phyloP scores from a whole-genome alignment of 2,797 vertebrate species.

The Pseudochromis fuscus region DNA sequence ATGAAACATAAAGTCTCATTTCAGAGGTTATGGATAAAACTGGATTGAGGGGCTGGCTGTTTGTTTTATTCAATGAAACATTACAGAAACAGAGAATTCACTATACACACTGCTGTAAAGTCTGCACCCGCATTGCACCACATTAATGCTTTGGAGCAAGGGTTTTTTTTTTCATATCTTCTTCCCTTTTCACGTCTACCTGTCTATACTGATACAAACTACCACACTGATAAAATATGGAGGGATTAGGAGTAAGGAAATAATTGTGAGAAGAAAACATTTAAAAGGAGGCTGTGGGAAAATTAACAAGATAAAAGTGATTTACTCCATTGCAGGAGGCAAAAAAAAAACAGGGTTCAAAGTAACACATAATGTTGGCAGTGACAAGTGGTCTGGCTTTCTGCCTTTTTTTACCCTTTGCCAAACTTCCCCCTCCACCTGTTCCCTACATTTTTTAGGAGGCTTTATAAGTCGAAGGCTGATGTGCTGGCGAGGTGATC shows the following conservation, averaged over 20 bases:
- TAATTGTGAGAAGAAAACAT: slow-evolving; percentile 19
- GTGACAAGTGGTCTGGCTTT: slow-evolving; percentile 68
- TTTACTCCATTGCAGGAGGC: slow-evolving; percentile 49
- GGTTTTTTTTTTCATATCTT: slow-evolving; percentile 3
- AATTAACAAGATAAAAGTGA: slow-evolving; percentile 57
- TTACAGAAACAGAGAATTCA: slow-evolving; percentile 81
- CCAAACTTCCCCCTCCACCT: slow-evolving; percentile 78
- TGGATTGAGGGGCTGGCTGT: slow-evolving; percentile 82
- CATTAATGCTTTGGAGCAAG: slow-evolving; percentile 61
- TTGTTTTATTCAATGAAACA: slow-evolving; percentile 86
- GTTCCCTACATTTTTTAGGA: slow-evolving; percentile 73
- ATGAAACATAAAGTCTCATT: slow-evolving; percentile 90
- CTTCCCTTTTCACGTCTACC: slow-evolving; percentile 38
- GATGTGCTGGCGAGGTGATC: slow-evolving; percentile 73
- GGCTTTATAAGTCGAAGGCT: slow-evolving; percentile 76
- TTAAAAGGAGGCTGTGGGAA: slow-evolving; percentile 45
- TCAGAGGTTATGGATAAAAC: slow-evolving; percentile 86
- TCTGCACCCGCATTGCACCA: slow-evolving; percentile 73
- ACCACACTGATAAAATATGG: slow-evolving; percentile 1
- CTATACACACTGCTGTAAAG: slow-evolving; percentile 64
- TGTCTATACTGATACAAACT: slow-evolving; percentile 29
- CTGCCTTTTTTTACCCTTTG: slow-evolving; percentile 65
- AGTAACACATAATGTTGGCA: slow-evolving; percentile 70
- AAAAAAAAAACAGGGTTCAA: slow-evolving; percentile 55
- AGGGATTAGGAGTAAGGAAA: slow-evolving; percentile 19